A percentile compares a stretch with the other conserved stretches of the same genome.
Conservation (phyloP, 2,797 vertebrate species). For the Acanthurus lineatus region DNA sequence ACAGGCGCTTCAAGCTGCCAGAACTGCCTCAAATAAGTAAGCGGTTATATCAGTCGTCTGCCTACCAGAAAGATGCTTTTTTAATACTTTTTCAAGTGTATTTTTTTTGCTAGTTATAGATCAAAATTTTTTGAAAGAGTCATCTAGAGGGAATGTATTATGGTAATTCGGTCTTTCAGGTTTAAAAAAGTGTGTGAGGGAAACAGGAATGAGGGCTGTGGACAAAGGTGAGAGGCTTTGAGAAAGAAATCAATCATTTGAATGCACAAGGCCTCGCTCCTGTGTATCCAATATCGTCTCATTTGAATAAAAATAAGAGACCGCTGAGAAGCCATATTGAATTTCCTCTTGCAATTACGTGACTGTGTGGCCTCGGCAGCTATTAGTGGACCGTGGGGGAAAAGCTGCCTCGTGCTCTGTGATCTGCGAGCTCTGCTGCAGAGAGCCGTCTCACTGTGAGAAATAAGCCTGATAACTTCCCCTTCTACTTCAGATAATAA, state of each 20-base stretch:
- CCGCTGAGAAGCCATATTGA: slow-evolving; percentile 70
- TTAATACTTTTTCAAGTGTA: neutral
- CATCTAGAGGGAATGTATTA: neutral
- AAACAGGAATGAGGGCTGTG: neutral
- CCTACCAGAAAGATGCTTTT: neutral
- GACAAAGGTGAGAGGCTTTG: slow-evolving; percentile 38
- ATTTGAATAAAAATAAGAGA: slow-evolving; percentile 80
- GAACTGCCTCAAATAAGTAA: neutral
- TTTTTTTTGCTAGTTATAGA: neutral
- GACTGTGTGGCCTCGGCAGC: slow-evolving; percentile 53
- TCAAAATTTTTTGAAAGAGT: slow-evolving; percentile 12
- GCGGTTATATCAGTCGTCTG: neutral
- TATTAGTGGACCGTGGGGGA: slow-evolving; percentile 64
- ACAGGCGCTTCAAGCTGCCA: neutral
- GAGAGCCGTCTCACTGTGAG: slow-evolving; percentile 37
- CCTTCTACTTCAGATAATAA: slow-evolving; percentile 22
- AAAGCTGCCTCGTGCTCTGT: slow-evolving; percentile 45
- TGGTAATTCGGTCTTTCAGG: slow-evolving; percentile 38
- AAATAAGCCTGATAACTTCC: slow-evolving; percentile 45
- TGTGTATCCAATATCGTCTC: slow-evolving; percentile 67
- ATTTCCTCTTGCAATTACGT: slow-evolving; percentile 69
- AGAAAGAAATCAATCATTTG: slow-evolving; percentile 64
- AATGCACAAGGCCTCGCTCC: slow-evolving; percentile 56
- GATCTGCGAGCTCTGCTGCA: slow-evolving; percentile 50
- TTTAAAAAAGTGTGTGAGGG: slow-evolving; percentile 28